A percentile compares a stretch with the other conserved stretches of the same genome.
These are phyloP conservation scores for Galendromus occidentalis DNA, from an alignment of 1,140 invertebrate species.

Conservation along the genomic window DNA sequence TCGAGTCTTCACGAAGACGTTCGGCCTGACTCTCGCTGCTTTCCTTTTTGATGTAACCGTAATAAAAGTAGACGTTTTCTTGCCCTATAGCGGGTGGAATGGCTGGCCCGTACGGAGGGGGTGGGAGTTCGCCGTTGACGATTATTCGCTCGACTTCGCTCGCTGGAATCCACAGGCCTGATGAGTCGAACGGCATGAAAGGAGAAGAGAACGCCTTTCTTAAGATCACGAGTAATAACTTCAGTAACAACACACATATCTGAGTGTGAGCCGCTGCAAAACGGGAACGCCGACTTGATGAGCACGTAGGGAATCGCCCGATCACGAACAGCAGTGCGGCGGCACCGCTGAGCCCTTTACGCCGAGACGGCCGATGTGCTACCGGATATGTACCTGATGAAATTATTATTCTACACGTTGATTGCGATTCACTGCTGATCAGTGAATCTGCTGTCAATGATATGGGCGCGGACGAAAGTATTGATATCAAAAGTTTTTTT, in stretches of 20 bases:
- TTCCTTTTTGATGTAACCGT: not conserved
- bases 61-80: not conserved
- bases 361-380: too few species aligned
- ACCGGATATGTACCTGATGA: too few species aligned
- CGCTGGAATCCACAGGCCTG: constrained; percentile 7
- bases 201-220: not conserved
- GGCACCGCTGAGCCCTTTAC: too few species aligned
- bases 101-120: not conserved
- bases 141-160: constrained; percentile 6
- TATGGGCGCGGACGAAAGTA: too few species aligned
- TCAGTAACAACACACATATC: not conserved
- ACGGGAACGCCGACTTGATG: not conserved
- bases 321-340: too few species aligned
- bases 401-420: too few species aligned
- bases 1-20: not conserved
- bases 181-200: not conserved
- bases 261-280: not conserved
- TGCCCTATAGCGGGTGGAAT: not conserved
- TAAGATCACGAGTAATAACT: too few species aligned
- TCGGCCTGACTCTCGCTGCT: not conserved
- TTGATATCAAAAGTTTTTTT: too few species aligned
- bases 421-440: too few species aligned
- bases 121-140: constrained; percentile 2
- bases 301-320: too few species aligned
- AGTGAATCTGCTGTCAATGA: too few species aligned